phyloP scores from a whole-genome alignment of 2,888 invertebrate species.

The Dicyrtomina minuta region DNA sequence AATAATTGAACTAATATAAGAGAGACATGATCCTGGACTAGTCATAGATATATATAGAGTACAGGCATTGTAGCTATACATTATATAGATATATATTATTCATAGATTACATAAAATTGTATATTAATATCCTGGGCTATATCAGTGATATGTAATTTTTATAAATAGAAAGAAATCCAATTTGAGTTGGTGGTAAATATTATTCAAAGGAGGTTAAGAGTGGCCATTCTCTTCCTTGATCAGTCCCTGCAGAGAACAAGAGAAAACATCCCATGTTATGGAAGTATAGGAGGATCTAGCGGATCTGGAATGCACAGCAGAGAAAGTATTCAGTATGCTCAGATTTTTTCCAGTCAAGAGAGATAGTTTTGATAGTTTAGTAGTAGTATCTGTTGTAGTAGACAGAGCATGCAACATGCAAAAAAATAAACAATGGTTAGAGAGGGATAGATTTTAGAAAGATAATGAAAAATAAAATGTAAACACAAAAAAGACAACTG shows the following conservation, averaged over 20 bases:
- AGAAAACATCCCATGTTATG: constrained; percentile 43
- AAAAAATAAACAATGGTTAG: constrained; percentile 3
- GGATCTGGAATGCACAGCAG: constrained; percentile 31
- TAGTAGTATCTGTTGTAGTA: background rate
- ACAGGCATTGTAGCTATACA: too few relatives aligned
- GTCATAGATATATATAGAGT: too few relatives aligned
- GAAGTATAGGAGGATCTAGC: constrained; percentile 30
- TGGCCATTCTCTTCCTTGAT: constrained; percentile 53
- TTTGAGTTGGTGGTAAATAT: constrained; percentile 22
- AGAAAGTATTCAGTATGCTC: constrained; percentile 32
- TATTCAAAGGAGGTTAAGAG: constrained; percentile 46
- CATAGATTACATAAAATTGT: too few relatives aligned
- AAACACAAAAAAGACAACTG: background rate
- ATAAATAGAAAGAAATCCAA: constrained; percentile 21
- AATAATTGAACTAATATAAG: too few relatives aligned
- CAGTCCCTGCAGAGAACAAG: constrained; percentile 54
- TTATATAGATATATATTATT: too few relatives aligned
- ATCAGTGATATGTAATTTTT: constrained; percentile 6
- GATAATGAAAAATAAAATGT: background rate
- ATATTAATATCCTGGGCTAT: too few relatives aligned
- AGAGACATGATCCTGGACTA: too few relatives aligned
- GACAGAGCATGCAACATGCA: constrained; percentile 19
- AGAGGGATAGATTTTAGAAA: constrained; percentile 7
- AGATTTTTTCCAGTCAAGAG: constrained; percentile 10
- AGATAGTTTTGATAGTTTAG: constrained; percentile 1